A percentile compares a stretch with the other conserved stretches of the same genome.
phyloP scores from a whole-genome alignment of 2,797 vertebrate species.

The Erpetoichthys calabaricus region DNA sequence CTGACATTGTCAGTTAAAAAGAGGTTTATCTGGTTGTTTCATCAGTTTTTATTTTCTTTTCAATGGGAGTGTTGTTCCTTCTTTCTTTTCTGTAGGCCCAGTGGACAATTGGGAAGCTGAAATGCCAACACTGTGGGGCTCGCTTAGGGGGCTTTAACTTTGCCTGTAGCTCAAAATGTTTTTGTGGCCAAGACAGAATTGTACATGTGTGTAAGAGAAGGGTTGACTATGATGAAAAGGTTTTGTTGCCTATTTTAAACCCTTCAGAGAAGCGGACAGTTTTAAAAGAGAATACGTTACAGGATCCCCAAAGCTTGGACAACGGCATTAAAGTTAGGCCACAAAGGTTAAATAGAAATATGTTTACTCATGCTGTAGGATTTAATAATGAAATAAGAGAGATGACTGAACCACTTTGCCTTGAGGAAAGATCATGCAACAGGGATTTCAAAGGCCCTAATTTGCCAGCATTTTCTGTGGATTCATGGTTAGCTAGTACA shows the following conservation, averaged over 20 bases:
- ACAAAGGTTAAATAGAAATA: constrained; percentile 26
- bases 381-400: constrained; percentile 24
- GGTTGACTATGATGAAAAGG: constrained; percentile 44
- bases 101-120: constrained; percentile 61
- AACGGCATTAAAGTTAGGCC: constrained; percentile 19
- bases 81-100: constrained; percentile 57
- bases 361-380: constrained; percentile 22
- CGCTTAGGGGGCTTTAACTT: constrained; percentile 70
- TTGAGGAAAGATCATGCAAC: constrained; percentile 35
- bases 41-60: constrained; percentile 33
- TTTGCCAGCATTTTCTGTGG: constrained; percentile 30
- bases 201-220: constrained; percentile 62
- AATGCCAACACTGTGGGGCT: constrained; percentile 65
- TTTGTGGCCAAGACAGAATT: constrained; percentile 52
- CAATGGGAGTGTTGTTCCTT: constrained; percentile 35
- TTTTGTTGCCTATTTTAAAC: constrained; percentile 27
- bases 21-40: constrained; percentile 48
- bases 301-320: background rate
- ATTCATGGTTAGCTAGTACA: constrained; percentile 29
- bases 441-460: constrained; percentile 25
- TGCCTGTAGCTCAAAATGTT: constrained; percentile 55
- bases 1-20: constrained; percentile 32
- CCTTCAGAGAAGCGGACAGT: constrained; percentile 27
- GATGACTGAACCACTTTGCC: constrained; percentile 40
- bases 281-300: background rate